phyloP scores from a whole-genome alignment of 2,888 invertebrate genomes.

The Ecliptopera silaceata region DNA sequence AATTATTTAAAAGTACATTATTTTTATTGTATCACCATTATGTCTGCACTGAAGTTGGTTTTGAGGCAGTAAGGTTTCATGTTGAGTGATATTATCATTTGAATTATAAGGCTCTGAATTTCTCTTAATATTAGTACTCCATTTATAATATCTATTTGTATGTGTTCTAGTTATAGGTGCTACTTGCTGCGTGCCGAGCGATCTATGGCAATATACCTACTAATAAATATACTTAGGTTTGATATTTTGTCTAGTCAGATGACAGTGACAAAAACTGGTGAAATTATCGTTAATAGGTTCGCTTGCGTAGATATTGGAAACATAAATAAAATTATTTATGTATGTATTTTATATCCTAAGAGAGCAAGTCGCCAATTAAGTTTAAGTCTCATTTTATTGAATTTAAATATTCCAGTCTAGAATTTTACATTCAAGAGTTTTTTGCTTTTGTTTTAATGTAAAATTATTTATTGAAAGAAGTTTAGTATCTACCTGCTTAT shows the following conservation, averaged over 20 bases:
- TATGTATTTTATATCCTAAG: constrained; percentile 27
- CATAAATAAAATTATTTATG: constrained; percentile 27
- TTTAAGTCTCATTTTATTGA: constrained; percentile 12
- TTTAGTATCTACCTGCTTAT: no score
- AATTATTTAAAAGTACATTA: constrained; percentile 11
- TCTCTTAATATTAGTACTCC: constrained; percentile 16
- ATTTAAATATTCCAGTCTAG: constrained; percentile 8
- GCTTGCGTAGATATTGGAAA: constrained; percentile 25
- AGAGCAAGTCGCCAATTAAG: constrained; percentile 26
- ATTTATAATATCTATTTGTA: constrained; percentile 39
- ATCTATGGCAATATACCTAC: constrained; percentile 34
- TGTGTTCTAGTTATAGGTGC: constrained; percentile 43
- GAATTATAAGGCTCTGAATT: constrained; percentile 18
- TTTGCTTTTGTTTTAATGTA: constrained; percentile 10
- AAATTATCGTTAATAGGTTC: constrained; percentile 31
- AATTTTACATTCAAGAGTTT: constrained; percentile 13
- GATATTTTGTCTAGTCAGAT: constrained; percentile 37
- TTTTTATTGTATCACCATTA: constrained; percentile 5
- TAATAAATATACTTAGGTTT: constrained; percentile 33
- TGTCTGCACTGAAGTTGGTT: constrained; percentile 10
- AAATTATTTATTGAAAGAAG: neutral
- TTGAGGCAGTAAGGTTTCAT: constrained; percentile 5
- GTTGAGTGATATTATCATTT: constrained; percentile 7
- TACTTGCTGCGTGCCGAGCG: constrained; percentile 31
- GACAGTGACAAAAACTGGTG: constrained; percentile 32